Base-by-base conservation (phyloP, 2,113 vertebrate species). In the Cyphomyrus plagiostoma region DNA sequence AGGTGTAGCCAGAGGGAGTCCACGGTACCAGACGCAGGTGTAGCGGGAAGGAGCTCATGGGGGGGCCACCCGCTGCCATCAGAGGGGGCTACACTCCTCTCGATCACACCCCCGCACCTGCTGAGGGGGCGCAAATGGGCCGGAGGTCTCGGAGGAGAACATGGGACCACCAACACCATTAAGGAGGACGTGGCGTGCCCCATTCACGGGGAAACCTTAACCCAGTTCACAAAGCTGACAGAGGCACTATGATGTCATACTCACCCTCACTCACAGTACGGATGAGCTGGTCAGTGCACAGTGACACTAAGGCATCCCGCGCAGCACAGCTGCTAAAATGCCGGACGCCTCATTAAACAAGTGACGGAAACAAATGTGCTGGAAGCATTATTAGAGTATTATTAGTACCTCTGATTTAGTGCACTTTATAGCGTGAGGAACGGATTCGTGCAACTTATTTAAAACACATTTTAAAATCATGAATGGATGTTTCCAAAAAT, bases 71-170 rank as follows among this genome's bases (percentile, higher is more conserved):
- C 74, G 2, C 30, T 3, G 13, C 19, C 26, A 10, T 82, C 70
- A 39, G 30, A 6, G 30, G 35, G 30, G 15, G 21, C 42, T 45
- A 5, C n/a, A 90, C 90, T 90, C 6, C 74, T 4, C 90, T 89
- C 86, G 86, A 91, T 92, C 92, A 90, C 91, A 89, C 86, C 90
- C 89, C 90, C 89, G 86, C 88, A 92, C 92, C 93, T 80, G 82
- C 88, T 1, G 62, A 91, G 91, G 92, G 88, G 11, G 62, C 89
- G 48, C 85, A 90, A 91, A 92, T 91, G 91, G 85, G 80, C 92
- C 92, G 92, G 92, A 82, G 94, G 93, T 90, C 89, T 90, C 90
- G 42, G 90, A 92, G 91, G 89, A 88, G 88, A 89, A 90, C n/a
- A 46, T 8, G 26, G 30, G 70, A 35, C 70, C 35, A 7, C 70